These are phyloP conservation scores for Neosalanx taihuensis DNA, from an alignment of 2,797 vertebrate genomes.

Conservation along the genomic window DNA sequence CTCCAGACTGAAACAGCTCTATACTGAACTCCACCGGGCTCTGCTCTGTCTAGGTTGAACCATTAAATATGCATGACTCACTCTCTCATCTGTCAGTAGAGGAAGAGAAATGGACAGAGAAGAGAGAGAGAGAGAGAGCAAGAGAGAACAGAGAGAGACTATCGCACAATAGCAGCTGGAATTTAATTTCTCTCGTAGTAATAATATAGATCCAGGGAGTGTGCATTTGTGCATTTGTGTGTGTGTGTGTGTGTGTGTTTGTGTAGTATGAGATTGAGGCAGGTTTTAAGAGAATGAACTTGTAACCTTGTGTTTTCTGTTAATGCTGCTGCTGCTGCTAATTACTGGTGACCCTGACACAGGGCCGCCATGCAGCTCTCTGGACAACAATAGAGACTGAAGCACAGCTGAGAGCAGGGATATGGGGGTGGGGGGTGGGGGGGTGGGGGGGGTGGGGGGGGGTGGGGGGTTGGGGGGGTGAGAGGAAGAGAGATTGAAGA, in stretches of 20 bases:
- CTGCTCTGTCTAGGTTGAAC: background rate
- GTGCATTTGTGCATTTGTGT: background rate
- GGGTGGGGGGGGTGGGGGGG: no score
- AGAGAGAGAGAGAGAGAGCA: background rate
- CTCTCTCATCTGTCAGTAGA: background rate
- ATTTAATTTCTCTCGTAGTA: slow-evolving; percentile 3
- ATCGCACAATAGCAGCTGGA: slow-evolving; percentile 16
- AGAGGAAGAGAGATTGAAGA: no score
- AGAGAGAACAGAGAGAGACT: slow-evolving; percentile 4
- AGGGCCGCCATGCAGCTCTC: no score
- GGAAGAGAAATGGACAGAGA: background rate
- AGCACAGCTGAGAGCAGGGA: background rate
- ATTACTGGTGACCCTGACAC: no score
- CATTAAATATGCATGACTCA: slow-evolving; percentile 16
- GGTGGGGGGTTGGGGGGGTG: no score
- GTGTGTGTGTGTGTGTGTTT: background rate
- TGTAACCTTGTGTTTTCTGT: no score
- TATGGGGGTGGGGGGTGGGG: no score
- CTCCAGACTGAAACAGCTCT: no score
- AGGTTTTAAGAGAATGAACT: no score
- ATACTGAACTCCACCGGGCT: no score
- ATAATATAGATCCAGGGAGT: background rate
- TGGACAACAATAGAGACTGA: background rate
- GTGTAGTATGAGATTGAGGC: background rate
- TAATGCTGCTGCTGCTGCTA: no score